A percentile compares a stretch with the other conserved stretches of the same genome.
These are phyloP conservation scores for Lophius piscatorius DNA, from an alignment of 2,113 vertebrate species.

Conservation along the genomic window DNA sequence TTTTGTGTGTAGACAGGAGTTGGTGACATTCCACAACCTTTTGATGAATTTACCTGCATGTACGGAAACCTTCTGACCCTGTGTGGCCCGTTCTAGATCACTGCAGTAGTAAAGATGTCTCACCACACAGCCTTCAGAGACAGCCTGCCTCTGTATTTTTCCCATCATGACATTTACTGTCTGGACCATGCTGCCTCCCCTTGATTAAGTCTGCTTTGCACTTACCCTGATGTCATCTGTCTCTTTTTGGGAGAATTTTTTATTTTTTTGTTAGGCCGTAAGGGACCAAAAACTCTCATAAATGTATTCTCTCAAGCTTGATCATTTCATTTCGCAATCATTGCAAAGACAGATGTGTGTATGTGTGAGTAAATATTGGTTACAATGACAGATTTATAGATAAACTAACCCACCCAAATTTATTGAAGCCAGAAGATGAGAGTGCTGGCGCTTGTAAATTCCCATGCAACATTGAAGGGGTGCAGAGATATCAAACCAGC, in stretches of 20 bases:
- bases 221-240: slow-evolving; percentile 1
- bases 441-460: slow-evolving; percentile 54
- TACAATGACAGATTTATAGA: slow-evolving; percentile 66
- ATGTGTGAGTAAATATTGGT: slow-evolving; percentile 56
- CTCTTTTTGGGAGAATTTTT: slow-evolving; percentile 19
- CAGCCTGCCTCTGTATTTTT: slow-evolving; percentile 54
- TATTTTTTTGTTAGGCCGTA: slow-evolving; percentile 7
- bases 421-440: slow-evolving; percentile 57
- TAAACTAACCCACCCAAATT: slow-evolving; percentile 41
- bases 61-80: slow-evolving; percentile 66
- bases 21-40: slow-evolving; percentile 54
- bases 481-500: slow-evolving; percentile 13
- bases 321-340: slow-evolving; percentile 23
- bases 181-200: slow-evolving; percentile 33
- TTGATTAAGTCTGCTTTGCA: slow-evolving; percentile 33
- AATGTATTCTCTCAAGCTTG: slow-evolving; percentile 10
- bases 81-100: slow-evolving; percentile 60
- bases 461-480: slow-evolving; percentile 13
- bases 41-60: slow-evolving; percentile 66
- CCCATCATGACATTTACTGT: slow-evolving; percentile 70
- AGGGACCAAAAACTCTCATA: background rate
- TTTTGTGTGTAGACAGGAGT: slow-evolving; percentile 17
- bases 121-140: slow-evolving; percentile 47
- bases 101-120: slow-evolving; percentile 65
- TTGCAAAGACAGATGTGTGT: slow-evolving; percentile 37